Percentiles rank a stretch among this genome's conserved stretches.
Evolutionary conservation across 2,888 invertebrate species (phyloP).

Genomic region (Conomelus anceps): DNA sequence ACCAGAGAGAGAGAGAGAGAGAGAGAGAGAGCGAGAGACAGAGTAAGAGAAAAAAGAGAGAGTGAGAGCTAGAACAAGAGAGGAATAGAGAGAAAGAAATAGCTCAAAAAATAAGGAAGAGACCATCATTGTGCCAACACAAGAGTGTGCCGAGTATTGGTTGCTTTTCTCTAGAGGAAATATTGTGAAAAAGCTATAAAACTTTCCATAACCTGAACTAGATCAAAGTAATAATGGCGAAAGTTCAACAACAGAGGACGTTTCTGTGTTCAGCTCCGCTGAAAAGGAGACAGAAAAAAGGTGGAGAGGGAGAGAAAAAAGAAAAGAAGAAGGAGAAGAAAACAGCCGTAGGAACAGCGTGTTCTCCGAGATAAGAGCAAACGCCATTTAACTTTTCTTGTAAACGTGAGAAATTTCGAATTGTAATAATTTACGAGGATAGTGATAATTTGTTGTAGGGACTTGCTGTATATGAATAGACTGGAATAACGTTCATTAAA

Average conservation of each 20-base stretch:
- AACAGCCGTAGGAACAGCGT: too few relatives aligned
- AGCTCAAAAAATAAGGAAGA: background rate
- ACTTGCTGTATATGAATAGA: too few relatives aligned
- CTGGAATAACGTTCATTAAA: too few relatives aligned
- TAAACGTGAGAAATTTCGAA: too few relatives aligned
- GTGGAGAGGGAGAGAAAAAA: background rate
- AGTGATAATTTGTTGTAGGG: too few relatives aligned
- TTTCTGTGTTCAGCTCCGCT: background rate
- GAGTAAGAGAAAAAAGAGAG: background rate
- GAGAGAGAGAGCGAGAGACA: background rate
- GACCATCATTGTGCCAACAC: background rate
- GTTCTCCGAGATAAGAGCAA: too few relatives aligned
- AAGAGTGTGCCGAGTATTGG: background rate
- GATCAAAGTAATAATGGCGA: background rate
- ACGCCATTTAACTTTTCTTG: too few relatives aligned
- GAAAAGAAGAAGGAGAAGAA: background rate
- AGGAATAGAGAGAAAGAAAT: background rate
- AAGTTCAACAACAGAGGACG: background rate
- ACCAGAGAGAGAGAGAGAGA: background rate
- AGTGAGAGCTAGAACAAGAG: background rate
- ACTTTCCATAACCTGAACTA: background rate
- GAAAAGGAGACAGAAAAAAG: background rate
- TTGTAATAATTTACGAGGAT: too few relatives aligned
- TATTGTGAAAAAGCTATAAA: background rate
- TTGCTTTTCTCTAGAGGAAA: background rate